Evolutionary conservation across 2,888 invertebrate genomes (phyloP).

Genomic region (Norana najaformis): DNA sequence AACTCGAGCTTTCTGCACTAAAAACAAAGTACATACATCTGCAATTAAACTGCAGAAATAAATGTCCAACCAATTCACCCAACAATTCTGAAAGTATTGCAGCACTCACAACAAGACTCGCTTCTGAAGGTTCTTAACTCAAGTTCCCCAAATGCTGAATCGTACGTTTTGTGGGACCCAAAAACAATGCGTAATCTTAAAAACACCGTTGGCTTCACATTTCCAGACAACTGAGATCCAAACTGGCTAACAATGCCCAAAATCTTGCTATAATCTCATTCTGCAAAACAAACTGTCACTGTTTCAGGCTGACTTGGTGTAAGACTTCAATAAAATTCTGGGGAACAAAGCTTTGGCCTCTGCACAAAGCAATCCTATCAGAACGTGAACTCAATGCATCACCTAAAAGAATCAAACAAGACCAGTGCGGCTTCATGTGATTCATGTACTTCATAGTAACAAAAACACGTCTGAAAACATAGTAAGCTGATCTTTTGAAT

Average conservation of each 20-base stretch:
- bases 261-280: neutral
- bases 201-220: neutral
- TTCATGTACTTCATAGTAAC: neutral
- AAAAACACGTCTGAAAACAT: neutral
- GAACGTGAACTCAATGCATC: too few relatives aligned
- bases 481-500: neutral
- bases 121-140: neutral
- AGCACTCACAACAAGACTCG: neutral
- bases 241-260: conserved; percentile 1
- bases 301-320: too few relatives aligned
- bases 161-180: neutral
- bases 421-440: neutral
- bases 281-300: neutral
- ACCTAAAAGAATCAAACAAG: too few relatives aligned
- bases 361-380: too few relatives aligned
- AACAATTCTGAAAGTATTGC: neutral
- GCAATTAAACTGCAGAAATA: neutral
- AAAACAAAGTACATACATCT: neutral
- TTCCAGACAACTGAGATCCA: neutral
- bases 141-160: neutral
- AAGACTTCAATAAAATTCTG: neutral
- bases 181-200: neutral
- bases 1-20: neutral
- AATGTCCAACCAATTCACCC: neutral
- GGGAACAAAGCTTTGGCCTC: too few relatives aligned